Conservation (phyloP, 2,113 vertebrate genomes). For the Poeciliopsis prolifica region DNA sequence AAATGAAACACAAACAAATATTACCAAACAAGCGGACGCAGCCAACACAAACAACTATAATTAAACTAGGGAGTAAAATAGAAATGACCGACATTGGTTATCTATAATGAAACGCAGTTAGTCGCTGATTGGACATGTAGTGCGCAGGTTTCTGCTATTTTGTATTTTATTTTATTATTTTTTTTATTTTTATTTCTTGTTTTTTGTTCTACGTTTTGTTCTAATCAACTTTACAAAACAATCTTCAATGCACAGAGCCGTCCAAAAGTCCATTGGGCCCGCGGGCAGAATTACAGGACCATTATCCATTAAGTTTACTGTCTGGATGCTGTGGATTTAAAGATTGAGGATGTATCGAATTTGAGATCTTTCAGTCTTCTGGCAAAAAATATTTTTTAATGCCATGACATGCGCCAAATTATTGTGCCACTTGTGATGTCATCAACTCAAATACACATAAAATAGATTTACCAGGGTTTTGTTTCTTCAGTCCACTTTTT, state of each 20-base stretch:
- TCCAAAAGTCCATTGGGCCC: background rate
- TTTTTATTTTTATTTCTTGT: no score
- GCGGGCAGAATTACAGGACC: background rate
- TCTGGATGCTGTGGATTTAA: no score
- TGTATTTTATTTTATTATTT: no score
- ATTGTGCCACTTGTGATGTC: background rate
- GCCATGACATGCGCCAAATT: no score
- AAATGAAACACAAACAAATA: conserved; percentile 11
- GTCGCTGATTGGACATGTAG: no score
- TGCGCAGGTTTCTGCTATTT: no score
- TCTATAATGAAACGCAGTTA: no score
- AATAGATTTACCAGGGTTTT: no score
- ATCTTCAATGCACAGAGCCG: background rate
- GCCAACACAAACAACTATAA: background rate
- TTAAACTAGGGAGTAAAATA: background rate
- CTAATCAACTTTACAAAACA: background rate
- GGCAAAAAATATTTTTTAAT: background rate
- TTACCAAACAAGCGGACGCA: background rate
- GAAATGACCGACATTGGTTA: background rate
- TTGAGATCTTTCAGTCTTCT: background rate
- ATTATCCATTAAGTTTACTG: no score
- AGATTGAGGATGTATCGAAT: background rate
- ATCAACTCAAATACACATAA: no score
- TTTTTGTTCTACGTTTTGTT: background rate
- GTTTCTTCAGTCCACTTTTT: no score